These are phyloP conservation scores for Calycopis cecrops DNA, from an alignment of 1,140 invertebrate genomes.

Conservation along the genomic window DNA sequence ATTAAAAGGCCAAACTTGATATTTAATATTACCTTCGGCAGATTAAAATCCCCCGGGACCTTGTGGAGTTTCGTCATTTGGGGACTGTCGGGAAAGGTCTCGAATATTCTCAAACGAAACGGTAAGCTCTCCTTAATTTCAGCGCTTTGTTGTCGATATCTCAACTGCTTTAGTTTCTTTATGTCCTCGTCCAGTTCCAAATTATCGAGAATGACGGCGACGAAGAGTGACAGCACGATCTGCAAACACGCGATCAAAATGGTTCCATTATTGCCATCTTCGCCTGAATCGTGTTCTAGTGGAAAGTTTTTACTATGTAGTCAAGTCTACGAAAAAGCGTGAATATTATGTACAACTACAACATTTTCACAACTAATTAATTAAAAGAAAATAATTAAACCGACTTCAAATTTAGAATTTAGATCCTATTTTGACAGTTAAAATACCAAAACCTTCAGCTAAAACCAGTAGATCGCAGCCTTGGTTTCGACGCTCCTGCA, in stretches of 20 bases:
- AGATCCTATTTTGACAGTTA: no score
- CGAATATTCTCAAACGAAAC: conserved; percentile 96
- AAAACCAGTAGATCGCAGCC: no score
- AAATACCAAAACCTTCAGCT: no score
- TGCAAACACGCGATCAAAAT: conserved; percentile 59
- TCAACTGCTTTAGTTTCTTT: conserved; percentile 98
- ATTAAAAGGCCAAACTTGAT: no score
- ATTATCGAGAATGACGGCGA: conserved; percentile 99
- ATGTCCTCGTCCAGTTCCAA: conserved; percentile 99
- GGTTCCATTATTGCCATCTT: not conserved
- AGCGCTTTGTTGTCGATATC: conserved; percentile 97
- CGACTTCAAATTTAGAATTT: no score
- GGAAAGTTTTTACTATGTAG: no score
- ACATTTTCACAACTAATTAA: no score
- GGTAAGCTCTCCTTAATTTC: conserved; percentile 97
- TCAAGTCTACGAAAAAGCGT: no score
- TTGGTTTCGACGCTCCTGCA: no score
- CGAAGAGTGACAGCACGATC: conserved; percentile 99
- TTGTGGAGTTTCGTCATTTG: conserved; percentile 98
- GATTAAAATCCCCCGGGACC: conserved; percentile 95
- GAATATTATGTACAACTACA: no score
- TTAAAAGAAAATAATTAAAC: no score
- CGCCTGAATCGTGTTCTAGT: no score
- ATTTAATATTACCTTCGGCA: conserved; percentile 89
- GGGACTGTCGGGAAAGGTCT: conserved; percentile 98